These are phyloP conservation scores for Egretta garzetta DNA, from an alignment of 2,113 vertebrate species.

Conservation along the genomic window DNA sequence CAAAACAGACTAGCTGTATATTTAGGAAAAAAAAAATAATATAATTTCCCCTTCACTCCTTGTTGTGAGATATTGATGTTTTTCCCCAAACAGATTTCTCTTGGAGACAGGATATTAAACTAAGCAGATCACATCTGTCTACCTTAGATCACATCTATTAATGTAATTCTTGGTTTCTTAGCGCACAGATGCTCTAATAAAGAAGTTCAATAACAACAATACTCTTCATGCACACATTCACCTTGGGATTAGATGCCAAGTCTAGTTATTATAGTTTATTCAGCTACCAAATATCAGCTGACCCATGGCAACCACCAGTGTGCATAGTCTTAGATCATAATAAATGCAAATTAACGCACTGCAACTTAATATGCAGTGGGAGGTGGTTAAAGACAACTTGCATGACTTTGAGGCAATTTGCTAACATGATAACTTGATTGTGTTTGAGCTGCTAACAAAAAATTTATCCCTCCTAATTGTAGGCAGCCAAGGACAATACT, in stretches of 20 bases:
- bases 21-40: not conserved
- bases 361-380: not conserved
- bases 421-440: not conserved
- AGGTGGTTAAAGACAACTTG: not conserved
- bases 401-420: not conserved
- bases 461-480: not conserved
- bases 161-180: not conserved
- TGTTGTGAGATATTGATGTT: not conserved
- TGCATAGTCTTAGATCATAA: not conserved
- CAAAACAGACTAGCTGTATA: not conserved
- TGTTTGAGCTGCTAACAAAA: not conserved
- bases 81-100: not conserved
- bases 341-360: not conserved
- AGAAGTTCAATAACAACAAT: not conserved
- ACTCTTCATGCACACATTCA: not conserved
- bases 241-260: not conserved
- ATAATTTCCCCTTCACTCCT: not conserved
- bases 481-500: not conserved
- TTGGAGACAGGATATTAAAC: slow-evolving; percentile 13
- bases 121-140: not conserved
- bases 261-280: not conserved
- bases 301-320: not conserved
- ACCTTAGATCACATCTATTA: not conserved
- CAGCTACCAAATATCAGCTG: not conserved
- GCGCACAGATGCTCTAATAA: not conserved